Evolutionary conservation across 1,140 invertebrate species (phyloP), one percentile per base, ranked within the genome.

Genomic region (Pectinophora gossypiella): DNA sequence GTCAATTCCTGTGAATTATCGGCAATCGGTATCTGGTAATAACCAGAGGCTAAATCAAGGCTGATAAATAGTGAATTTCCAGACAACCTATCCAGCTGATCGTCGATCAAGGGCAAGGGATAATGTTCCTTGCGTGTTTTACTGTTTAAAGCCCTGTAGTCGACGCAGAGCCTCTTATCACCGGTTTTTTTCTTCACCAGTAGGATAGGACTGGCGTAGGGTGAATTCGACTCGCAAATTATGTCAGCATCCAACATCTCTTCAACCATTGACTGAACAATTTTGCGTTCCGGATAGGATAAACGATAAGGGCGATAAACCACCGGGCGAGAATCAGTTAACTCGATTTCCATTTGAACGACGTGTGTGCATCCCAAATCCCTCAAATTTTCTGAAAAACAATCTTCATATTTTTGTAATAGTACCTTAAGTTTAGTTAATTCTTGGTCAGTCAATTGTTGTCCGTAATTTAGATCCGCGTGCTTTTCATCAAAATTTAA

Each of bases 61-160:
- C 77, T 68, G 5, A 74, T 73, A 51, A 89, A 89, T 50, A 72
- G 83, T 3, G 65, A 42, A 3, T 64, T 68, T 0, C 60, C 63
- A 40, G 56, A 15, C 19, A 64, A 53, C 76, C 64, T 19, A 55
- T 86, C 74, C 4, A 91, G 51, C 9, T 68, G 65, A 32, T 89
- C 82, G 19, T 89, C 82, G 12, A 90, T 88, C 1, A 75, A 40
- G 0, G 88, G 89, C 10, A 91, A 54, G 0, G 89, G 89, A 56
- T 77, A 90, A 9, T 60, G 48, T 45, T 89, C 87, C 48, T 67
- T 67, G 0, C 64, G n/a, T n/a, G n/a, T 61, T 59, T 58, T 20
- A 2, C 20, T 52, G 56, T 91, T 90, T 5, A 90, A 48, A 4
- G 49, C 19, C 9, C 87, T 35, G 51, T 82, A 90, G 60, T 91